Base-by-base conservation (phyloP, 2,888 invertebrate genomes). In the Diaphora mendica region DNA sequence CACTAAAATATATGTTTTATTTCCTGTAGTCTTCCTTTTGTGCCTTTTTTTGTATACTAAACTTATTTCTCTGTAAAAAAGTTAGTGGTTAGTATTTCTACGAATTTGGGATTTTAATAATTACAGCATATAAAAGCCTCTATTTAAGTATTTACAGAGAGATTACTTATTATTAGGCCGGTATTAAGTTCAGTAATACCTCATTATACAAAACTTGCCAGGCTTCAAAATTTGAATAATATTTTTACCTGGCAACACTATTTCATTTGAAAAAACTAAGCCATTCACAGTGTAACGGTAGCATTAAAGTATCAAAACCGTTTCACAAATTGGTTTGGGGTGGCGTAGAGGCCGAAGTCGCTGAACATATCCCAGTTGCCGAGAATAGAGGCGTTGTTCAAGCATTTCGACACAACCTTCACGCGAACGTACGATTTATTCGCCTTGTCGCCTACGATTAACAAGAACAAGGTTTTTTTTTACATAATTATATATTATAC, bases 301-400 rank as follows among this genome's bases (percentile, higher is more conserved):
- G 8, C 64, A 30, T 65, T 55, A 55, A 44, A 62, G 64, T 48
- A 30, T 55, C 33, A 33, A 55, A 55, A 69, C 65, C 72, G 72
- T 64, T 72, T 72, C 65, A 69, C 59, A 44, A 39, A 35, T 33
- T 88, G 91, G 91, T 89, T 81, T 84, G 85, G 88, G 70, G 86
- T 86, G 81, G 75, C 74, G 72, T 92, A 95, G 94, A 91, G 96
- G 87, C 96, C 96, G 90, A 94, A 94, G 83, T 96, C 96, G 82
- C 93, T 96, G 86, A 96, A 95, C 90, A 84, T 96, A 74, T 93
- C 94, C 13, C 96, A 96, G 90, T 91, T 96, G 87, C 93, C 94
- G 39, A 91, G 94, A 17, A 94, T 95, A 70, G 94, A 94, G 78
- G 95, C 95, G 3, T 82, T 95, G 66, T 95, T 95, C 88, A 87